Conservation (phyloP, 1,140 invertebrate genomes). For the Calephelis nemesis region DNA sequence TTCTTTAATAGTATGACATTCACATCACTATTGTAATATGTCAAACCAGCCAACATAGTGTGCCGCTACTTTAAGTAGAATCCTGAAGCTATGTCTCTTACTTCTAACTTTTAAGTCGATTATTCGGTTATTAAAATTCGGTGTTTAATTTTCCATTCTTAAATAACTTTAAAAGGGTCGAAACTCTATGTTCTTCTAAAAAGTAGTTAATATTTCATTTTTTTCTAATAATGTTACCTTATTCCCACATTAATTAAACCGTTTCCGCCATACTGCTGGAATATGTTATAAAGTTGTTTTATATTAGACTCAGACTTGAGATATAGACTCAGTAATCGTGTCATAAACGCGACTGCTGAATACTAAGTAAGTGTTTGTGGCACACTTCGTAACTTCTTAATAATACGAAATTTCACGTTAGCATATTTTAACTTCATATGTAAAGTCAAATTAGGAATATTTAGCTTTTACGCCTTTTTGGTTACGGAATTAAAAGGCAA, state of each 20-base stretch:
- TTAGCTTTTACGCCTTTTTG: too few relatives aligned
- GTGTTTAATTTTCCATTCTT: too few relatives aligned
- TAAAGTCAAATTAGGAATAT: background rate
- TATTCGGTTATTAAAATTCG: too few relatives aligned
- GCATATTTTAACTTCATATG: background rate
- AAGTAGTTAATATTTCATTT: too few relatives aligned
- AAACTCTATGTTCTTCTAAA: too few relatives aligned
- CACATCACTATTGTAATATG: conserved; percentile 23
- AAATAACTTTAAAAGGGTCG: too few relatives aligned
- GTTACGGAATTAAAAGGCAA: too few relatives aligned
- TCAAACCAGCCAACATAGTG: background rate
- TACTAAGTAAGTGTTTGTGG: conserved; percentile 1
- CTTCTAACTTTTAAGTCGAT: too few relatives aligned
- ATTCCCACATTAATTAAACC: background rate
- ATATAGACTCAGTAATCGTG: background rate
- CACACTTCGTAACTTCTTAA: background rate
- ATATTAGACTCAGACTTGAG: background rate
- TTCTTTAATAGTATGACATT: conserved; percentile 12
- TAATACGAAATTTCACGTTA: background rate
- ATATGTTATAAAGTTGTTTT: background rate
- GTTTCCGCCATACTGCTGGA: background rate
- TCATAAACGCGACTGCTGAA: background rate
- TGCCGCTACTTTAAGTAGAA: background rate
- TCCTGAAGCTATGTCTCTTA: background rate
- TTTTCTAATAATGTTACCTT: background rate